These are phyloP conservation scores for Ctenosaura bakeri DNA, from an alignment of 2,797 vertebrate genomes.

Conservation along the genomic window DNA sequence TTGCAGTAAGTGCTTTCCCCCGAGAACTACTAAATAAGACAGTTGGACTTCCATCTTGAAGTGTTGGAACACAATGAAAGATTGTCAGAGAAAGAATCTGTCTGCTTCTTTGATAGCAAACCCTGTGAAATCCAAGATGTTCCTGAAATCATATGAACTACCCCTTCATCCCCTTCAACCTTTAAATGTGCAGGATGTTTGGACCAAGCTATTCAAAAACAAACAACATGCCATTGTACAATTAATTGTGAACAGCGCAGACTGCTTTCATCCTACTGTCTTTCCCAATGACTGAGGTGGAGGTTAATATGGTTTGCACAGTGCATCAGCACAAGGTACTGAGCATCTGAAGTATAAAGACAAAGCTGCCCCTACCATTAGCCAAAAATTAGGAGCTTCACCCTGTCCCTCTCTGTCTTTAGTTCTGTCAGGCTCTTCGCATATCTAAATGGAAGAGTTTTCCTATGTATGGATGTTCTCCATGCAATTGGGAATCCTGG, in stretches of 20 bases:
- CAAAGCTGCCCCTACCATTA: no score
- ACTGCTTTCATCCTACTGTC: not conserved
- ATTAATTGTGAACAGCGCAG: not conserved
- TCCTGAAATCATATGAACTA: no score
- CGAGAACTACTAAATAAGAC: not conserved
- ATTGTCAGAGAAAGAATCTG: no score
- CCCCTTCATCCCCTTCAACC: no score
- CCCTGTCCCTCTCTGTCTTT: no score
- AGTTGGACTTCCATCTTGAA: not conserved
- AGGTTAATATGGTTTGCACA: not conserved
- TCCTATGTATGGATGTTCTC: no score
- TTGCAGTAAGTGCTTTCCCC: not conserved
- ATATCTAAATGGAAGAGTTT: no score
- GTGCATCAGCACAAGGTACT: not conserved
- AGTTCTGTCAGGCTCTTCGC: no score
- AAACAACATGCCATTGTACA: not conserved
- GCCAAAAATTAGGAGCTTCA: no score
- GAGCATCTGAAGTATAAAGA: not conserved
- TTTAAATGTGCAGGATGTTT: not conserved
- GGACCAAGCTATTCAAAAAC: not conserved
- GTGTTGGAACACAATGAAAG: not conserved
- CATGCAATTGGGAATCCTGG: no score
- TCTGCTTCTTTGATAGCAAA: no score
- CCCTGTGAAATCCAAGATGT: no score
- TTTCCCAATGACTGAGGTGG: not conserved